These are phyloP conservation scores for Arctopsyche grandis DNA, from an alignment of 1,140 invertebrate species.

Conservation along the genomic window DNA sequence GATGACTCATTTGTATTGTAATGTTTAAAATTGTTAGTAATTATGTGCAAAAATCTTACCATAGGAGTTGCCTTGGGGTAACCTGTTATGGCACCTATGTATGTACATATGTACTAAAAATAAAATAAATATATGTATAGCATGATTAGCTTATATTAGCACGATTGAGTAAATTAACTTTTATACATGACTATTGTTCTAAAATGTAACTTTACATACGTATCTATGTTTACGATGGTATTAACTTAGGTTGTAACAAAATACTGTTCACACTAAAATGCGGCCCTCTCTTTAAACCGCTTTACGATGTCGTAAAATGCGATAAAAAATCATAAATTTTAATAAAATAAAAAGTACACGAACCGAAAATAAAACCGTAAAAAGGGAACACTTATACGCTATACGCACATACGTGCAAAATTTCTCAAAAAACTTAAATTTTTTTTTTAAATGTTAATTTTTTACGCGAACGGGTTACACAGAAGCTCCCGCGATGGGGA, in stretches of 20 bases:
- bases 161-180: no score
- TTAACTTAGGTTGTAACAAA: constrained; percentile 9
- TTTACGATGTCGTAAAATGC: background rate
- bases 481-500: background rate
- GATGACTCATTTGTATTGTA: no score
- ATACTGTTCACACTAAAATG: background rate
- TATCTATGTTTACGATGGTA: background rate
- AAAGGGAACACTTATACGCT: background rate
- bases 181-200: no score
- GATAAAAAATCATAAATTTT: constrained; percentile 7
- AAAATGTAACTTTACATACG: background rate
- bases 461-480: constrained; percentile 6
- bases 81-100: no score
- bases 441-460: background rate
- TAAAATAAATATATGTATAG: no score
- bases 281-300: background rate
- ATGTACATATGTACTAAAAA: no score
- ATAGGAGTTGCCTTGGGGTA: no score
- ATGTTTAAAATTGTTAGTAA: no score
- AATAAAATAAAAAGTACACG: background rate
- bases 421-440: background rate
- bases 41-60: no score
- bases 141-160: no score
- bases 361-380: background rate
- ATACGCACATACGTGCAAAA: background rate